Evolutionary conservation across 2,113 vertebrate genomes (phyloP).

Genomic region (Nyctibius bracteatus): DNA sequence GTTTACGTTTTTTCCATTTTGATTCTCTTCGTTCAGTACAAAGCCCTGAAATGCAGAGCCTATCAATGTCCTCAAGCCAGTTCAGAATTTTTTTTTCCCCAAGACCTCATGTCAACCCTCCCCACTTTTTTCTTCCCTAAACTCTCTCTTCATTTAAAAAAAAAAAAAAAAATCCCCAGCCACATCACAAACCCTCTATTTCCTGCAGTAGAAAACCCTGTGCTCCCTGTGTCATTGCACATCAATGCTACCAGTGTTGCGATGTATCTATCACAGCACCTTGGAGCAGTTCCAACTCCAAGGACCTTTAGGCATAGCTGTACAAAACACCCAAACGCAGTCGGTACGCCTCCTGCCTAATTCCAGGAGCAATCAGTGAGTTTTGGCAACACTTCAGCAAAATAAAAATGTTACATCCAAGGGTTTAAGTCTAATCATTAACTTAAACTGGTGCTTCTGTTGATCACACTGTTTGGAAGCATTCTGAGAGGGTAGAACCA

Average conservation of each 20-base stretch:
- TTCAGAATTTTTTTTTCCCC: not conserved
- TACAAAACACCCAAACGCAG: not conserved
- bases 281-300: not conserved
- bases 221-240: not conserved
- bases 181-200: not conserved
- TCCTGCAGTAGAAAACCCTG: not conserved
- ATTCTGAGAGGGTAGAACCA: not conserved
- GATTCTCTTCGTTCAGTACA: not conserved
- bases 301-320: not conserved
- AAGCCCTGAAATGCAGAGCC: not conserved
- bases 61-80: not conserved
- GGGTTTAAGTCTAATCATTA: not conserved
- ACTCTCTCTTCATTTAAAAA: not conserved
- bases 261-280: not conserved
- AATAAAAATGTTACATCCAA: not conserved
- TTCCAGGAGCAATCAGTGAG: not conserved
- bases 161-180: not conserved
- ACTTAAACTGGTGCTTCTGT: not conserved
- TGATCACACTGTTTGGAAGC: not conserved
- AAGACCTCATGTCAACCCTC: not conserved
- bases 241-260: accelerated
- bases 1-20: not conserved
- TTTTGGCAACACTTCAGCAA: not conserved
- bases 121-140: not conserved
- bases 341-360: not conserved